Evolutionary conservation across 2,113 vertebrate genomes (phyloP), one percentile per base, ranked within the genome.

Genomic region (Sceloporus tristichus): DNA sequence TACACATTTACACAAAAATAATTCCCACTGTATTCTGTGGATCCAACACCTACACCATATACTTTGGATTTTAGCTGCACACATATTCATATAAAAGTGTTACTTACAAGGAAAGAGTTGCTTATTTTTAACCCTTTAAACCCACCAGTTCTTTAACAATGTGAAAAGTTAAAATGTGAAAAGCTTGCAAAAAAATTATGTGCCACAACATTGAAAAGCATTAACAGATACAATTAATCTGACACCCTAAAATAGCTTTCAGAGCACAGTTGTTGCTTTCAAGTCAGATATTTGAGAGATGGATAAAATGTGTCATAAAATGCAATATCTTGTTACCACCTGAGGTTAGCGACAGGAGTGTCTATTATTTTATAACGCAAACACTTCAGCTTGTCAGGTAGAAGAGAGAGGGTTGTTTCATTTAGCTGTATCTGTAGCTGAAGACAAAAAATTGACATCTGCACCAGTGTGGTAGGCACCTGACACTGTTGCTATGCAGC

Each of bases 371-470:
- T 82, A 38, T 34, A 87, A 34, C 53, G 25, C 59, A 82, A 87
- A 75, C 56, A 53, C 80, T 87, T 87, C 54, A 87, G 56, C 56
- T 48, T 82, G 79, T 82, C 77, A 82, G 27, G 79, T 56, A 82
- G 40, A 25, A 75, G 40, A 76, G n/a, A 27, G 59, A 48, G 53
- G 40, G 21, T 13, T 66, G 71, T 53, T 88, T 82, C 79, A 77
- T 88, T 71, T 76, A n/a, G 59, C 70, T 53, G 56, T n/a, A 80
- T 80, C 85, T 87, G 77, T 29, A 59, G 85, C 66, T 80, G n/a
- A 80, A 87, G 77, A 71, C 23, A 42, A 86, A 71, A 70, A 86
- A n/a, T 71, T 86, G 85, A 86, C 48, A 71, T 79, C n/a, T 70
- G 76, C 65, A 70, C 40, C 48, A 38, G 77, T 42, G n/a, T 70